Base-by-base conservation (phyloP, 2,888 invertebrate genomes). In the Timema cristinae region DNA sequence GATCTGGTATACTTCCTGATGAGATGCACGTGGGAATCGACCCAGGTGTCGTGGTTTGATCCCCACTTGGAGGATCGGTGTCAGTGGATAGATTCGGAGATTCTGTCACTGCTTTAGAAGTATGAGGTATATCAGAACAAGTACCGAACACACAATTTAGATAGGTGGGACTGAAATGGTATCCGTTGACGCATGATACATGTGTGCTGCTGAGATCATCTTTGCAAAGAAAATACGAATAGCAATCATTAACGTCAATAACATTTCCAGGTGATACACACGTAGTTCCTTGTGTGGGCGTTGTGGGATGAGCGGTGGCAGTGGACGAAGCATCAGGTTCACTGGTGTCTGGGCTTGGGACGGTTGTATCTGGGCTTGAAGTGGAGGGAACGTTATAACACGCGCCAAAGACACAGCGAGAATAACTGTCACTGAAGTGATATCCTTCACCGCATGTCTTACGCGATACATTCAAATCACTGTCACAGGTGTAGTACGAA, bases 101-200 rank as follows among this genome's bases (percentile, higher is more conserved):
- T 4, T 32, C 32, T 32, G 32, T 32, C 32, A 32, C 32, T 32
- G 32, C 2, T 32, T 32, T 4, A 32, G 32, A 32, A 32, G 32
- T 32, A 32, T 32, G 32, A 32, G 32, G 32, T 32, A 4, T 2
- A 8, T 13, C 7, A 8, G 59, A 59, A 63, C 63, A 63, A 13
- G 63, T 13, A 47, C 63, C 63, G n/a, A 63, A 63, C 47, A 63
- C 63, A 63, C 63, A 63, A 11, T 32, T 47, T 8, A 47, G 8
- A 48, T 63, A 63, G 10, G 13, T 8, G 13, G 7, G 6, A 47
- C 47, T 63, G 63, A 47, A 63, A 13, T 32, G n/a, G 63, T 63
- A 63, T 7, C 63, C 63, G 7, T 32, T 47, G 48, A 0, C 32
- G 47, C 63, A 63, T 63, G 63, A 47, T 8, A 47, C 48, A 48